These are phyloP conservation scores for Nipponacmea schrenckii DNA, from an alignment of 2,888 invertebrate genomes.

Conservation along the genomic window DNA sequence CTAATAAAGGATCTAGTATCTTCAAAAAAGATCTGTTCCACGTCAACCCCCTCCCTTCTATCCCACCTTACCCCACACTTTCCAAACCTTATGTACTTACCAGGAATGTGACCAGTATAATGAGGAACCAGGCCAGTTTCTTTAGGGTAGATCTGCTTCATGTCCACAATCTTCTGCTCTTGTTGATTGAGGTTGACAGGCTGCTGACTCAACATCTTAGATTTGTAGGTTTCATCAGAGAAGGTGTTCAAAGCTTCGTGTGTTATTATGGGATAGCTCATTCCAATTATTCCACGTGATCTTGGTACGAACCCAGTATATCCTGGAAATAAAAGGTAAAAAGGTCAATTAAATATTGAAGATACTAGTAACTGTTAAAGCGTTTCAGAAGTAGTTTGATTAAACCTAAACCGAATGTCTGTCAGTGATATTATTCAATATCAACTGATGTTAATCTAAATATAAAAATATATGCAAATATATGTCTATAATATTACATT, in stretches of 20 bases:
- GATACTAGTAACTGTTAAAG: no score
- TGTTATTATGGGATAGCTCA: slow-evolving; percentile 60
- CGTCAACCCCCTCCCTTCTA: no score
- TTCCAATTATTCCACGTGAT: slow-evolving; percentile 49
- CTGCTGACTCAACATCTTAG: slow-evolving; percentile 30
- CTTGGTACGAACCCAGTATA: slow-evolving; percentile 62
- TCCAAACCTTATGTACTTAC: slow-evolving; percentile 33
- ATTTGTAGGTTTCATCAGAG: slow-evolving; percentile 43
- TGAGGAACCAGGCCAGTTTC: slow-evolving; percentile 57
- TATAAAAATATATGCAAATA: no score
- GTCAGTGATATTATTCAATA: no score
- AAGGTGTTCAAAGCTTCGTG: slow-evolving; percentile 58
- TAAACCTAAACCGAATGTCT: no score
- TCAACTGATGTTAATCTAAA: no score
- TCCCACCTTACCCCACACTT: no score
- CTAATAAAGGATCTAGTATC: no score
- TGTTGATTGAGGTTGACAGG: slow-evolving; percentile 38
- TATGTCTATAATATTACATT: no score
- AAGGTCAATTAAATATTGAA: no score
- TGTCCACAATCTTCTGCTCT: slow-evolving; percentile 29
- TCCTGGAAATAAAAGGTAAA: slow-evolving; percentile 35
- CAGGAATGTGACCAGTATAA: slow-evolving; percentile 63
- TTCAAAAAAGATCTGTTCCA: no score
- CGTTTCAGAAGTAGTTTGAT: no score
- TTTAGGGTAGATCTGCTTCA: slow-evolving; percentile 51